Evolutionary conservation across 2,888 invertebrate species (phyloP).

Genomic region (Homarus gammarus): DNA sequence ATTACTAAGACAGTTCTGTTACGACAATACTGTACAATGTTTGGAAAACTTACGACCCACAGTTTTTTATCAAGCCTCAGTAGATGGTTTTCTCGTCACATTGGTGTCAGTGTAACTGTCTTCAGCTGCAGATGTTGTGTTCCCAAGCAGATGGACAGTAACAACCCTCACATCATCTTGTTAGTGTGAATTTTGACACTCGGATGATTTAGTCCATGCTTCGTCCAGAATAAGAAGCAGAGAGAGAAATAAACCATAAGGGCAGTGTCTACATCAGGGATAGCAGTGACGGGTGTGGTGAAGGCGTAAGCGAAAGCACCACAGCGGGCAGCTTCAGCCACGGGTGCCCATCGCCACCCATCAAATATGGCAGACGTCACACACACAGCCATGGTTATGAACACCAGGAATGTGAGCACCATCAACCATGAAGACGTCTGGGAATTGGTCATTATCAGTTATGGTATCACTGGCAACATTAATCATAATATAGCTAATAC

Average conservation of each 20-base stretch:
- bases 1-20: too few species aligned
- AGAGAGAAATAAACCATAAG: not conserved
- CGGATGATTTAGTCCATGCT: not conserved
- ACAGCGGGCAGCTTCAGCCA: constrained; percentile 38
- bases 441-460: not conserved
- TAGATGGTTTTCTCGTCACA: too few species aligned
- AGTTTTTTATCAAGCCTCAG: too few species aligned
- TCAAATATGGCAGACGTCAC: constrained; percentile 45
- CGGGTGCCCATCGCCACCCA: constrained; percentile 26
- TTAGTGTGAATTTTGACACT: not conserved
- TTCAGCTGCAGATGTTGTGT: too few species aligned
- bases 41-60: too few species aligned
- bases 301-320: not conserved
- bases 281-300: not conserved
- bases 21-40: too few species aligned
- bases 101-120: too few species aligned
- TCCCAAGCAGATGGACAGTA: too few species aligned
- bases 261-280: constrained; percentile 2
- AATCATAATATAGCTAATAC: not conserved
- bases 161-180: not conserved
- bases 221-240: constrained; percentile 19
- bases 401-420: not conserved
- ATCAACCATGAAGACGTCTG: not conserved
- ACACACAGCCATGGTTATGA: not conserved
- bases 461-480: not conserved